Conservation (phyloP, 2,113 vertebrate genomes). For the Ictidomys tridecemlineatus region DNA sequence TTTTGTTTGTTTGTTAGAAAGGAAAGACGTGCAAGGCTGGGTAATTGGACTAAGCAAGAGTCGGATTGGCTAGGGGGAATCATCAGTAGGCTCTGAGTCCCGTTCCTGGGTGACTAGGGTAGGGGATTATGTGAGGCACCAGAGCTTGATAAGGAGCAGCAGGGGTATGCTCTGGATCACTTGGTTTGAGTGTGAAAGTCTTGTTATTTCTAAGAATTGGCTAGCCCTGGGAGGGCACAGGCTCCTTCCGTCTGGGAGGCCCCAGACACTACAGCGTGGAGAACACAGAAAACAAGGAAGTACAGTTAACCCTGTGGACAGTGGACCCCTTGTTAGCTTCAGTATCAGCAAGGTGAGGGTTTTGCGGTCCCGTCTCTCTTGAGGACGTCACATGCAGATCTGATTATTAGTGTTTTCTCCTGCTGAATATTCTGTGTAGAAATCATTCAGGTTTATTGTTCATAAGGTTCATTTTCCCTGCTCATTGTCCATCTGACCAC, state of each 20-base stretch:
- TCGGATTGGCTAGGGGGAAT: background rate
- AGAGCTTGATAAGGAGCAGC: background rate
- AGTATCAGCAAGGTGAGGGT: no score
- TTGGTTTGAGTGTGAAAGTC: background rate
- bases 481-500: background rate
- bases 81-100: background rate
- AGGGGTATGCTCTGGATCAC: background rate
- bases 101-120: accelerated
- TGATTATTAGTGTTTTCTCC: background rate
- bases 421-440: background rate
- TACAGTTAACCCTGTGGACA: accelerated
- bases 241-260: background rate
- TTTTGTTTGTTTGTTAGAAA: background rate
- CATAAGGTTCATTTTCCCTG: no score
- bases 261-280: background rate
- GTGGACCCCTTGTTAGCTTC: background rate
- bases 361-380: background rate
- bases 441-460: background rate
- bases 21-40: background rate
- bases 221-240: background rate
- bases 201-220: background rate
- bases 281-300: background rate
- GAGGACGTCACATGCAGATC: background rate
- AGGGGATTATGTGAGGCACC: background rate
- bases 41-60: background rate